Percentiles rank a stretch among this genome's conserved stretches.
These are phyloP conservation scores for Dysmachus trigonus DNA, from an alignment of 2,888 invertebrate species.

Conservation along the genomic window DNA sequence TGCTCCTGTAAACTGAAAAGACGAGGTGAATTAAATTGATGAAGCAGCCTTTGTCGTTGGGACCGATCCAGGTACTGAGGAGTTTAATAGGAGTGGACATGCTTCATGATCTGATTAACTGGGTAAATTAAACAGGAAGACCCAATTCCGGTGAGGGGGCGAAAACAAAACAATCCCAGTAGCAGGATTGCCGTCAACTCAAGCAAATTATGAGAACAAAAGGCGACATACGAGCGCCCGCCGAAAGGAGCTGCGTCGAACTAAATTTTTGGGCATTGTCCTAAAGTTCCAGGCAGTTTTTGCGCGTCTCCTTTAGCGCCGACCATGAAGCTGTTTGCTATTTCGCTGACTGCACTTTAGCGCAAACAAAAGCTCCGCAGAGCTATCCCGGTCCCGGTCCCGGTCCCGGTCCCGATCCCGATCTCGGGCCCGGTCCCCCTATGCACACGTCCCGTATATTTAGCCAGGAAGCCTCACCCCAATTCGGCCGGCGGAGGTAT, in stretches of 20 bases:
- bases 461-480: conserved; percentile 9
- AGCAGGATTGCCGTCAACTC: background rate
- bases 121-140: conserved; percentile 1
- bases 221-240: background rate
- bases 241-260: background rate
- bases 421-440: background rate
- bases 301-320: conserved; percentile 8
- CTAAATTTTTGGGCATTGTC: conserved; percentile 26
- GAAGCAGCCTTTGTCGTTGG: background rate
- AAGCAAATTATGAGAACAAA: conserved; percentile 26
- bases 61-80: background rate
- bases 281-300: conserved; percentile 17
- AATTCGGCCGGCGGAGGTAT: background rate
- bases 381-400: background rate
- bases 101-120: conserved; percentile 5
- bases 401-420: background rate
- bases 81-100: background rate
- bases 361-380: conserved; percentile 3
- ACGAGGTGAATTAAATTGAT: background rate
- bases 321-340: background rate
- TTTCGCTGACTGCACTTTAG: conserved; percentile 27
- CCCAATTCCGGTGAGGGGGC: background rate
- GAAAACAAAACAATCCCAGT: conserved; percentile 5
- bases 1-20: background rate
- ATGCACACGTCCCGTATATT: background rate